A percentile compares a stretch with the other conserved stretches of the same genome.
These are phyloP conservation scores for Chydorus sphaericus DNA, from an alignment of 2,888 invertebrate genomes.

Conservation along the genomic window DNA sequence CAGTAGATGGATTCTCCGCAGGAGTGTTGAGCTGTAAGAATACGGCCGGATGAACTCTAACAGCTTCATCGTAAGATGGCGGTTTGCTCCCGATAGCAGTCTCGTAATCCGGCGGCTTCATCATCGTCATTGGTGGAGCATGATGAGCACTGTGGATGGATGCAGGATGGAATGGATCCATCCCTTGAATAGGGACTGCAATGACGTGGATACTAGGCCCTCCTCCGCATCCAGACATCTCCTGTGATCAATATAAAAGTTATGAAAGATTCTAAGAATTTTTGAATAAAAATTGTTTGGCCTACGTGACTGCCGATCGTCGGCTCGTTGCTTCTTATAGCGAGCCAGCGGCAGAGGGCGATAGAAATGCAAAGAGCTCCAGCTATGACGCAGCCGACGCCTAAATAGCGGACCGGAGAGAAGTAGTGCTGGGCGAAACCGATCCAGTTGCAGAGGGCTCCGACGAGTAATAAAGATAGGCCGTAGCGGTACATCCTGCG, in stretches of 20 bases:
- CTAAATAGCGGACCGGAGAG: constrained; percentile 46
- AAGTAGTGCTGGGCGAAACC: constrained; percentile 44
- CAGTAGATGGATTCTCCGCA: too few relatives aligned
- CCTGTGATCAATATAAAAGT: background rate
- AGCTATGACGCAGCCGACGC: constrained; percentile 56
- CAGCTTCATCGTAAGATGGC: constrained; percentile 57
- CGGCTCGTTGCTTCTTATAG: background rate
- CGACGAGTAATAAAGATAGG: constrained; percentile 53
- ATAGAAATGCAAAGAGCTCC: constrained; percentile 55
- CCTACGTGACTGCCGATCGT: background rate
- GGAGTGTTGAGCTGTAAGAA: constrained; percentile 15
- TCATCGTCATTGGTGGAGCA: background rate
- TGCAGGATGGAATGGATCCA: background rate
- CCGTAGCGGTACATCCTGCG: constrained; percentile 58
- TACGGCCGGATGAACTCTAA: constrained; percentile 43
- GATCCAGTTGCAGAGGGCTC: constrained; percentile 57
- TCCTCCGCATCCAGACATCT: background rate
- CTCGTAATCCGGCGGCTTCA: constrained; percentile 55
- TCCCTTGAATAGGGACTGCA: constrained; percentile 8
- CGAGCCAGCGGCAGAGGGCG: constrained; percentile 59
- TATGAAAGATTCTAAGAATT: background rate
- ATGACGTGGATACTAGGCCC: constrained; percentile 11
- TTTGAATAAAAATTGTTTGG: background rate
- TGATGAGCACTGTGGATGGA: background rate
- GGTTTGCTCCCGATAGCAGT: constrained; percentile 43